Conservation (phyloP, 2,888 invertebrate genomes). For the Drosophila subsilvestris region DNA sequence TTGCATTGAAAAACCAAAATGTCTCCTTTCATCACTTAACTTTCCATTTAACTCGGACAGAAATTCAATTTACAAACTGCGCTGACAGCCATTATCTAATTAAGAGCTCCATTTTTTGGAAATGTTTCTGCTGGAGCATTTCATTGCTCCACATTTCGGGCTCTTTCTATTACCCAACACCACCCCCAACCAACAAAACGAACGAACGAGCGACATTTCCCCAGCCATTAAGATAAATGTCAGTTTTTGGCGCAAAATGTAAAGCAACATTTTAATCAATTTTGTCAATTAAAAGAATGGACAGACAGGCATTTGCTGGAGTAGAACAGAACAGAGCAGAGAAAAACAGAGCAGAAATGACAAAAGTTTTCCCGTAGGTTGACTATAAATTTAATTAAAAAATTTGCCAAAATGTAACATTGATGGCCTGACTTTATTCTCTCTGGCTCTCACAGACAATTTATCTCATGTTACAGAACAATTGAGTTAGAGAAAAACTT, state of each 20-base stretch:
- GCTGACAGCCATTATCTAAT: slow-evolving; percentile 65
- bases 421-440: slow-evolving; percentile 31
- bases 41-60: slow-evolving; percentile 21
- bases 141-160: slow-evolving; percentile 22
- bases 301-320: slow-evolving; percentile 29
- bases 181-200: too few species aligned
- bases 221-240: slow-evolving; percentile 75
- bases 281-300: slow-evolving; percentile 72
- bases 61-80: slow-evolving; percentile 42
- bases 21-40: neutral
- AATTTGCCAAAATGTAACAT: slow-evolving; percentile 45
- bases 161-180: slow-evolving; percentile 22
- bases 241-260: slow-evolving; percentile 65
- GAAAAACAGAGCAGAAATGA: slow-evolving; percentile 10
- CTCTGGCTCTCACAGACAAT: slow-evolving; percentile 60
- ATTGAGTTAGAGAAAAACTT: slow-evolving; percentile 55
- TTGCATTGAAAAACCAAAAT: neutral
- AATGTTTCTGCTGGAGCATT: slow-evolving; percentile 28
- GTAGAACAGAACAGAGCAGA: too few species aligned
- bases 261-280: slow-evolving; percentile 78
- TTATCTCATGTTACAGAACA: slow-evolving; percentile 56
- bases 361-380: slow-evolving; percentile 41
- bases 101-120: slow-evolving; percentile 53
- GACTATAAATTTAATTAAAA: slow-evolving; percentile 48
- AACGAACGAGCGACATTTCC: slow-evolving; percentile 32